Conservation (phyloP, 2,888 invertebrate genomes). For the Leucoma salicis region DNA sequence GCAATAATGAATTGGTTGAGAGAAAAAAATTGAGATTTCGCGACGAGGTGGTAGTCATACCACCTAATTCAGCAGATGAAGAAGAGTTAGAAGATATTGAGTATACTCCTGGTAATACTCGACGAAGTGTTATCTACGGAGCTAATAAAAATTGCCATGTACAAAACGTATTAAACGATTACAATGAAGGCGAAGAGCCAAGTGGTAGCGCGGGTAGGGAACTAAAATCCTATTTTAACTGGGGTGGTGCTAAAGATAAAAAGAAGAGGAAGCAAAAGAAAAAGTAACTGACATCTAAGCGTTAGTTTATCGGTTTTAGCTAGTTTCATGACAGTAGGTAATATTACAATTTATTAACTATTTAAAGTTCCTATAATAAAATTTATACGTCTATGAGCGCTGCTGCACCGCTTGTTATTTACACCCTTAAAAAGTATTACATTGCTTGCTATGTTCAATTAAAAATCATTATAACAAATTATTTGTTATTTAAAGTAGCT, state of each 20-base stretch:
- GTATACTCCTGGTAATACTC: background rate
- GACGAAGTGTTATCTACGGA: constrained; percentile 20
- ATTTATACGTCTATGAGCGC: too few species aligned
- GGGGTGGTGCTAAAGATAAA: constrained; percentile 42
- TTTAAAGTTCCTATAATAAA: too few species aligned
- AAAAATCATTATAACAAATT: too few species aligned
- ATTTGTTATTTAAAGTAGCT: too few species aligned
- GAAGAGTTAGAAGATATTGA: constrained; percentile 11
- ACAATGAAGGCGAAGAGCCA: constrained; percentile 33
- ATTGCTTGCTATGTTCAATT: too few species aligned
- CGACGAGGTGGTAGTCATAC: constrained; percentile 45
- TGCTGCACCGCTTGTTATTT: too few species aligned
- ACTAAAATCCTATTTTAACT: constrained; percentile 44
- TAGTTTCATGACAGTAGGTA: too few species aligned
- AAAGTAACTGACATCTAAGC: too few species aligned
- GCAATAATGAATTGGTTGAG: constrained; percentile 3
- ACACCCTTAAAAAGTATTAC: too few species aligned
- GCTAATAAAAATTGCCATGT: constrained; percentile 14
- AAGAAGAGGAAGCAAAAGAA: constrained; percentile 46
- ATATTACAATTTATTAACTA: too few species aligned
- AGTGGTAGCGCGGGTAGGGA: constrained; percentile 37
- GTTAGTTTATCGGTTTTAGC: too few species aligned
- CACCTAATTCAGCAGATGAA: constrained; percentile 17
- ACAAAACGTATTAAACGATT: constrained; percentile 22
- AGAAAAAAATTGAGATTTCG: constrained; percentile 57